Evolutionary conservation across 2,888 invertebrate species (phyloP), one percentile per base, ranked within the genome.

Genomic region (Drepana falcataria): DNA sequence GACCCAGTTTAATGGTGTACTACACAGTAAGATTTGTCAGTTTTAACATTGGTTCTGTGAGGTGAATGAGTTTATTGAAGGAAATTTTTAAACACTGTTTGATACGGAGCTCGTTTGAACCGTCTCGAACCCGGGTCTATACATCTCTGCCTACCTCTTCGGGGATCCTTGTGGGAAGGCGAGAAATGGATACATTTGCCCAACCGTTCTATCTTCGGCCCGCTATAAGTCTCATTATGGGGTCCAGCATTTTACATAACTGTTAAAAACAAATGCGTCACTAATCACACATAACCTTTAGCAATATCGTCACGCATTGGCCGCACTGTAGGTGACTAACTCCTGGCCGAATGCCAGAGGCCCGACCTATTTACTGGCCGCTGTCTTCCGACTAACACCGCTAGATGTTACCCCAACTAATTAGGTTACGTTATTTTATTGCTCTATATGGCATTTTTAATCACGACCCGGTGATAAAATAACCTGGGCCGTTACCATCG

Each of bases 311-410:
- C 83, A 81, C 71, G 68, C 65, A 71, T 79, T 81, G 83, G 82
- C 83, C 74, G 66, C 79, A 71, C 74, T 65, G 66, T 65, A 69
- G 71, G 79, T 89, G 89, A 88, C 79, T 88, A 87, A 88, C 68
- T 59, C 71, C 73, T 90, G 90, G 90, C 87, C 67, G 9, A 5
- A 7, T 49, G 84, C 90, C 90, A 90, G 82, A 77, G 55, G 64
- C 78, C 79, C 88, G 90, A 90, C 90, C 90, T 87, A 90, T 82
- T 84, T 89, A 84, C 84, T 69, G 68, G 61, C 69, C 68, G 68
- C 63, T 64, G 77, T 81, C 88, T 87, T 87, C 87, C 86, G 85
- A 83, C 78, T 81, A 75, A 71, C 65, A 64, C 60, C 57, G 58
- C 49, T 59, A 66, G 64, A 59, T 65, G 68, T 72, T 68, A 70